Evolutionary conservation across 2,113 vertebrate species (phyloP), one percentile per base, ranked within the genome.

Genomic region (Gallinago paraguaiae): DNA sequence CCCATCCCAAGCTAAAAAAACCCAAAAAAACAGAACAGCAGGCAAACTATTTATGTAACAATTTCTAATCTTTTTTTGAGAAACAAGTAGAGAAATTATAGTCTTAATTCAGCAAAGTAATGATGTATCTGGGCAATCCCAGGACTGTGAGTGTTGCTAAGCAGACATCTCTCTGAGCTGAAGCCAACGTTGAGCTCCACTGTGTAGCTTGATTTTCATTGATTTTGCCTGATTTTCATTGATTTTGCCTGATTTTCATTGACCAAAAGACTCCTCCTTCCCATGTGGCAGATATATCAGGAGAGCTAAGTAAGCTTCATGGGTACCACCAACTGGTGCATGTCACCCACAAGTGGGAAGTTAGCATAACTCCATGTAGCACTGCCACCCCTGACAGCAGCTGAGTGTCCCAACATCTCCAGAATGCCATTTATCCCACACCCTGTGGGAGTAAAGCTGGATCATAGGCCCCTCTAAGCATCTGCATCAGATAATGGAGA

Each of bases 261-360:
- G 14, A 46, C 19, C 12, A 45, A 33, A 80, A 22, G 5, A 50
- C 12, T 82, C 39, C 25, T 67, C 10, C 39, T 54, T 63, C 25
- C 43, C 23, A 15, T 0, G 0, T 30, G 43, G 27, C 35, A 82
- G 57, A 48, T 24, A 3, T 0, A 15, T 11, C 48, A 90, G 48
- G 35, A 75, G 53, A 68, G 23, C 39, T 64, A 71, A 76, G 23
- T 2, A 64, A 30, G 13, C 39, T 86, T 51, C 53, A n/a, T 10
- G 48, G 28, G 25, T 35, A 63, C n/a, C 41, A 75, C 35, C 30
- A 51, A 17, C 7, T 13, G 20, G 11, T 60, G 56, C 61, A 7
- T 20, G 18, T 37, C 48, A 68, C 20, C 27, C 20, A 46, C 12
- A 61, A 41, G 19, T 15, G 50, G 17, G 60, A 48, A 25, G 27